Base-by-base conservation (phyloP, 2,797 vertebrate species). In the Denticeps clupeoides region DNA sequence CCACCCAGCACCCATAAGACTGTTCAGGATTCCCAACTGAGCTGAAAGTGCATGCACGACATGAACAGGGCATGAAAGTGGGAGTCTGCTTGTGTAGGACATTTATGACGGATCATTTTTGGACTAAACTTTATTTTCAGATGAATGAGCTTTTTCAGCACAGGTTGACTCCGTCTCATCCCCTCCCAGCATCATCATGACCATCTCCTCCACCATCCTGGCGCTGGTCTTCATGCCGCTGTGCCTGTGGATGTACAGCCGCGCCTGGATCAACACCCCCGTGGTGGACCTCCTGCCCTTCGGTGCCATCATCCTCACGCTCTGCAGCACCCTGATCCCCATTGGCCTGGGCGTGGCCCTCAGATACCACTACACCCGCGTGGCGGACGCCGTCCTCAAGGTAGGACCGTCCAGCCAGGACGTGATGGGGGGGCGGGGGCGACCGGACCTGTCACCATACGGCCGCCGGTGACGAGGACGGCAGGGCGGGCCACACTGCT, bases 131-230 rank as follows among this genome's bases (percentile, higher is more conserved):
- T 4, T 24, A 21, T 23, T 13, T 32, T 4, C n/a, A n/a, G n/a
- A n/a, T n/a, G n/a, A n/a, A n/a, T n/a, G n/a, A n/a, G n/a, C n/a
- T n/a, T n/a, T n/a, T n/a, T n/a, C n/a, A n/a, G n/a, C n/a, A n/a
- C n/a, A n/a, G n/a, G n/a, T n/a, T n/a, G n/a, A n/a, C n/a, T n/a
- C n/a, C n/a, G n/a, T n/a, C n/a, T n/a, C n/a, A n/a, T n/a, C n/a
- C n/a, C n/a, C n/a, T n/a, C n/a, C 1, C 75, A 97, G 93, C 63
- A 89, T 99, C 68, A 85, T 99, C 74, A 97, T 99, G 93, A 97
- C 94, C 51, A 87, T 90, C 12, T 96, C 93, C 0, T 97, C 92
- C 71, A 93, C 92, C 0, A 64, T 96, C 44, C 83, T 97, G 59
- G 93, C 93, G 28, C 84, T 99, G 11, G 74, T 91, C 46, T 67